Evolutionary conservation across 2,888 invertebrate species (phyloP).

Genomic region (Oscheius myriophilus): DNA sequence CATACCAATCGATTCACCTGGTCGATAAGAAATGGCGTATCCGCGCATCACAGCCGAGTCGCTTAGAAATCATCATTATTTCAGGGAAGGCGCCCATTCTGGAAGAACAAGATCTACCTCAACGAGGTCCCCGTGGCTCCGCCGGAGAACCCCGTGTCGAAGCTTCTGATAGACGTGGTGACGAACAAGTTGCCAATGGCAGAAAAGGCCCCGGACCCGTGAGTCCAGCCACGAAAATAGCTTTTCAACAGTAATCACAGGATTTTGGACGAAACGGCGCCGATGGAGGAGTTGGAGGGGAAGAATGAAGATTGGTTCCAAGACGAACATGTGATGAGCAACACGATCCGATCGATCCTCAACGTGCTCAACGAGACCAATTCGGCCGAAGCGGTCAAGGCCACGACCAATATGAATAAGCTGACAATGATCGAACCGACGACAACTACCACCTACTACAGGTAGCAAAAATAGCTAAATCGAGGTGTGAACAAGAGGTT

Average conservation of each 20-base stretch:
- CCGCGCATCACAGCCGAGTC: too few relatives aligned
- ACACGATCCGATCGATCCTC: slow-evolving; percentile 16
- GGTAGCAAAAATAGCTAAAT: too few relatives aligned
- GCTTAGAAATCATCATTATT: too few relatives aligned
- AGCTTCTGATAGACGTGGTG: slow-evolving; percentile 9
- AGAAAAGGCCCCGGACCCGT: slow-evolving; percentile 6
- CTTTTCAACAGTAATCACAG: neutral
- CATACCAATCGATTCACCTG: too few relatives aligned
- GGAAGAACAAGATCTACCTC: slow-evolving; percentile 9
- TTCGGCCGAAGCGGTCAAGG: neutral
- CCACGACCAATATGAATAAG: neutral
- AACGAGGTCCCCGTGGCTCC: slow-evolving; percentile 9
- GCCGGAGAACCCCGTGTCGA: slow-evolving; percentile 3
- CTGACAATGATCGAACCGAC: too few relatives aligned
- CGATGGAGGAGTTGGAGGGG: slow-evolving; percentile 1
- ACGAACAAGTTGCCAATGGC: slow-evolving; percentile 1
- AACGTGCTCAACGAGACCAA: neutral
- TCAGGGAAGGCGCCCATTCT: slow-evolving; percentile 9
- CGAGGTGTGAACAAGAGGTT: too few relatives aligned
- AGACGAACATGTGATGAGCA: neutral
- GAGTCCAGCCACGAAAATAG: neutral
- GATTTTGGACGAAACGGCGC: neutral
- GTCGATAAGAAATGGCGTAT: too few relatives aligned
- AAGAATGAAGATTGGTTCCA: slow-evolving; percentile 14
- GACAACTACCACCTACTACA: too few relatives aligned